Conservation (phyloP, 53 echinoderm and acorn worm genomes). For the Mesocentrotus franciscanus region DNA sequence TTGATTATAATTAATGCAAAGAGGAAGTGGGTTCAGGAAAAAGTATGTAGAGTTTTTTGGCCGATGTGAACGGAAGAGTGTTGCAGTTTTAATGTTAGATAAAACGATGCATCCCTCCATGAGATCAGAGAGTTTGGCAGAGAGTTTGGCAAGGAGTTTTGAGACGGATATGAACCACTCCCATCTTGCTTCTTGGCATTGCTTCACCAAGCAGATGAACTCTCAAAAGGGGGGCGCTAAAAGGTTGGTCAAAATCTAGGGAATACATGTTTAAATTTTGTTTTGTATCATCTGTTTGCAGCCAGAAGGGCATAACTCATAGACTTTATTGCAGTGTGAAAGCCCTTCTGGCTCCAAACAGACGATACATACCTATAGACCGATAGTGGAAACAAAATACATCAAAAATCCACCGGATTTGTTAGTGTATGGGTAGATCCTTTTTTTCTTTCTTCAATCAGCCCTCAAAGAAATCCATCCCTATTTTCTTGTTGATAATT, state of each 20-base stretch:
- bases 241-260: background rate
- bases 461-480: too few relatives aligned
- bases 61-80: background rate
- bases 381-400: too few relatives aligned
- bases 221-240: background rate
- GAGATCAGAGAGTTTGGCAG: background rate
- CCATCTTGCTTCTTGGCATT: constrained; percentile 9
- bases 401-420: too few relatives aligned
- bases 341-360: too few relatives aligned
- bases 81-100: constrained; percentile 27
- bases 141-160: constrained; percentile 23
- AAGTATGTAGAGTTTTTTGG: background rate
- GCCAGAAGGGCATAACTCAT: too few relatives aligned
- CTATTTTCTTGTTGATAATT: too few relatives aligned
- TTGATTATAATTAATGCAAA: background rate
- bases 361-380: too few relatives aligned
- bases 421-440: too few relatives aligned
- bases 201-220: background rate
- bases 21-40: constrained; percentile 16
- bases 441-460: too few relatives aligned
- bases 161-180: constrained; percentile 47
- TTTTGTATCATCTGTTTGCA: background rate
- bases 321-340: too few relatives aligned
- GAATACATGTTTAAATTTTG: background rate
- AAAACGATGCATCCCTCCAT: background rate